Evolutionary conservation across 35 echinoderm and acorn worm species (phyloP), one percentile per base, ranked within the genome.

Genomic region (Diadema setosum): DNA sequence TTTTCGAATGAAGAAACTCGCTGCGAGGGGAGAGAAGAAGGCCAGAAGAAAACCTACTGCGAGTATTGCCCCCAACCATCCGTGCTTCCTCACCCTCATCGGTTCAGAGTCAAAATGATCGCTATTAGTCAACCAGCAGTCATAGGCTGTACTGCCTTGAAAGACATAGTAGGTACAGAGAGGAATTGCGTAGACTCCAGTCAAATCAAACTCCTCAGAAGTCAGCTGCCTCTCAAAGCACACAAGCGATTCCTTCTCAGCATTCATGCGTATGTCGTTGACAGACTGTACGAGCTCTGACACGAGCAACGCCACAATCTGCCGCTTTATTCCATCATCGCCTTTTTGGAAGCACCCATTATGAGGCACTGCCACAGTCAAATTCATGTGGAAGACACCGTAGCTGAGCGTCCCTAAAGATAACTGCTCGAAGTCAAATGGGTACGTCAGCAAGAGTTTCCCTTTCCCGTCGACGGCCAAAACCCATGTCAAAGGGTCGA

Each of bases 391-490:
- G 45, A 52, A 15, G 17, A 96, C 94, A 0, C 94, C 94, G 39
- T 55, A 45, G 23, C 57, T 76, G 2, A 96, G 70, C 8, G 94
- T 88, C 2, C 84, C 90, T 40, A 96, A 37, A 32, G 89, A 92
- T 5, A 96, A 65, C 37, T 96, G 89, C 42, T 65, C 32, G 57
- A 91, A 96, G 43, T 96, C 94, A 65, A 96, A 96, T 1, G 94
- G 90, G 37, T 86, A 85, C 12, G 90, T 44, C 3, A 96, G 81
- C n/a, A 96, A 36, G 3, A 96, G 57, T 30, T 91, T 65, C 0
- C 89, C 89, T 37, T 80, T 92, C 23, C 94, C 94, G 21, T 73
- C 86, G 23, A 86, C 64, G 32, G 90, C 90, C 82, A 57, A 91
- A 27, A 96, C 94, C 89, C 89, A 96, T 15, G 55, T 91, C 17